A percentile compares a stretch with the other conserved stretches of the same genome.
These are phyloP conservation scores for Danio tinwini DNA, from an alignment of 2,797 vertebrate genomes.

Conservation along the genomic window DNA sequence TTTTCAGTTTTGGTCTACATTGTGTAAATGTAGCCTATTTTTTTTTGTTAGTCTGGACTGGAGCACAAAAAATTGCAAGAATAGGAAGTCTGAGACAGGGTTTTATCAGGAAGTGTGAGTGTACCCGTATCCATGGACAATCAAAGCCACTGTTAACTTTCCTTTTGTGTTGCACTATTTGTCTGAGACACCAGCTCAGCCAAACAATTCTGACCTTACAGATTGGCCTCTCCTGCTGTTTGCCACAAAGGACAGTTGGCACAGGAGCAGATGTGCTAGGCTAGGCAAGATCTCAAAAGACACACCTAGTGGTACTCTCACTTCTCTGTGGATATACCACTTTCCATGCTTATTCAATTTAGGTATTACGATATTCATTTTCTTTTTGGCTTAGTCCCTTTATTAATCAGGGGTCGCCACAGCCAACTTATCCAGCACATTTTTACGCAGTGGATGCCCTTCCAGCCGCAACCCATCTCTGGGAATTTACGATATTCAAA, in stretches of 20 bases:
- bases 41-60: slow-evolving; percentile 17
- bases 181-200: slow-evolving; percentile 15
- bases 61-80: background rate
- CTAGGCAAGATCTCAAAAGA: slow-evolving; percentile 40
- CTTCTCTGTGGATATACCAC: slow-evolving; percentile 18
- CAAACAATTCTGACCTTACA: slow-evolving; percentile 11
- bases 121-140: slow-evolving; percentile 18
- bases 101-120: slow-evolving; percentile 48
- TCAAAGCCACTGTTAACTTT: slow-evolving; percentile 31
- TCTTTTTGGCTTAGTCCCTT: too few relatives aligned
- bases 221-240: slow-evolving; percentile 21
- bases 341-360: slow-evolving; percentile 35
- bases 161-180: slow-evolving; percentile 14
- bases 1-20: too few relatives aligned
- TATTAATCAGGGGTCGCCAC: too few relatives aligned
- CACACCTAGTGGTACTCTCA: slow-evolving; percentile 41
- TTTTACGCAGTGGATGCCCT: too few relatives aligned
- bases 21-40: background rate
- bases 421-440: too few relatives aligned
- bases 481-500: too few relatives aligned
- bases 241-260: slow-evolving; percentile 16
- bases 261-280: background rate
- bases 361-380: too few relatives aligned
- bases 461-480: too few relatives aligned
- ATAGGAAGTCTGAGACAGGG: slow-evolving; percentile 15